These are phyloP conservation scores for Dichetophora obliterata DNA, from an alignment of 2,888 invertebrate genomes.

Conservation along the genomic window DNA sequence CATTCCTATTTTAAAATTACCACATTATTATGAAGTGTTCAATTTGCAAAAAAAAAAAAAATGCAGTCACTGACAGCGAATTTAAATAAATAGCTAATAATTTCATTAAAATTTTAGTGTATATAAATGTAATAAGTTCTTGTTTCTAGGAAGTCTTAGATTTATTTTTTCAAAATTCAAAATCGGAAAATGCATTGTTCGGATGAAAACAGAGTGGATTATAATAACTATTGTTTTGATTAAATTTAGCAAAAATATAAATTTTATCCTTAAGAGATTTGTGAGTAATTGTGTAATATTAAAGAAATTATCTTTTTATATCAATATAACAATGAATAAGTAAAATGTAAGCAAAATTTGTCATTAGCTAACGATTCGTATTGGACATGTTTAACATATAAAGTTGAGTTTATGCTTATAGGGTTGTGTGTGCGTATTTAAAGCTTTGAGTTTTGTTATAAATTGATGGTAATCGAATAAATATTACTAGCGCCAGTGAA, in stretches of 20 bases:
- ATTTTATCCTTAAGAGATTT: constrained; percentile 13
- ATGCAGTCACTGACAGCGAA: constrained; percentile 13
- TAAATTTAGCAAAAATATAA: constrained; percentile 10
- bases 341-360: constrained; percentile 24
- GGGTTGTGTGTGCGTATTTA: constrained; percentile 22
- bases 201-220: background rate
- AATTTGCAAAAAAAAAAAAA: constrained; percentile 4
- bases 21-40: constrained; percentile 11
- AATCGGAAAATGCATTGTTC: constrained; percentile 23
- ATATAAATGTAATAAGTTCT: constrained; percentile 34
- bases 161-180: constrained; percentile 15
- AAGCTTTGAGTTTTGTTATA: constrained; percentile 29
- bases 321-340: constrained; percentile 13
- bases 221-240: constrained; percentile 2
- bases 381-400: constrained; percentile 13
- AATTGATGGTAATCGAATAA: constrained; percentile 17
- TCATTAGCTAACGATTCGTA: background rate
- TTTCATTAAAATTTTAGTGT: constrained; percentile 29
- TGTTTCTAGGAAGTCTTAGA: constrained; percentile 18
- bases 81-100: constrained; percentile 11
- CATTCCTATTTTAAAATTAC: background rate
- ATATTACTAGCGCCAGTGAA: constrained; percentile 5
- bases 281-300: constrained; percentile 16
- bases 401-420: constrained; percentile 24
- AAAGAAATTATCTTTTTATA: background rate